These are phyloP conservation scores for Amblyteles armatorius DNA, from an alignment of 2,888 invertebrate species.

Conservation along the genomic window DNA sequence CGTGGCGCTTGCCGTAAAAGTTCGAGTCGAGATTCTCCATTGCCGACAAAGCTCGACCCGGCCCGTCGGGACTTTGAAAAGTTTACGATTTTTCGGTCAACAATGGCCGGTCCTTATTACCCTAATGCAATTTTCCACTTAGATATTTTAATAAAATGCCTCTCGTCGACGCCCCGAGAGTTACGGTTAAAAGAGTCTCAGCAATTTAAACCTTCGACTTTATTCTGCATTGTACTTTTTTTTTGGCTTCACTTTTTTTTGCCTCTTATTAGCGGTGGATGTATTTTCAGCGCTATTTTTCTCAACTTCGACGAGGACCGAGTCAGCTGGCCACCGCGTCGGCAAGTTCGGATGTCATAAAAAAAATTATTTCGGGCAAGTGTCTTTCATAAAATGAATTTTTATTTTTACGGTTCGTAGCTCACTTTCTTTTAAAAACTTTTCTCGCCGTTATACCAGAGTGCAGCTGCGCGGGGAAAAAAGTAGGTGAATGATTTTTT, in stretches of 20 bases:
- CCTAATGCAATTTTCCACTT: slow-evolving; percentile 80
- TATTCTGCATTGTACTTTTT: background rate
- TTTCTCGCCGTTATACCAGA: background rate
- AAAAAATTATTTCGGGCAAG: background rate
- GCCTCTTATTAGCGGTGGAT: background rate
- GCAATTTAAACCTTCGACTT: background rate
- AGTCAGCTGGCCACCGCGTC: background rate
- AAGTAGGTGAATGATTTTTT: background rate
- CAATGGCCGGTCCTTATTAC: slow-evolving; percentile 77
- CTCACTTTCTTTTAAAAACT: background rate
- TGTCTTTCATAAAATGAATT: background rate
- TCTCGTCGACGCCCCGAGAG: background rate
- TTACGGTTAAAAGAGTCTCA: background rate
- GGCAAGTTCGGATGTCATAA: background rate
- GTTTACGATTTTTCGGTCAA: slow-evolving; percentile 78
- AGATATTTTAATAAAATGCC: slow-evolving; percentile 71
- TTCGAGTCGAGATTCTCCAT: slow-evolving; percentile 72
- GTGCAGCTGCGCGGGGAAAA: background rate
- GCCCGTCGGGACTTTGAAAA: slow-evolving; percentile 56
- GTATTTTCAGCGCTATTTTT: background rate
- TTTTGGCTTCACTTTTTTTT: background rate
- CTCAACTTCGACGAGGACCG: background rate
- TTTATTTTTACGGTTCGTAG: background rate
- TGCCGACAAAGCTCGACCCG: slow-evolving; percentile 31
- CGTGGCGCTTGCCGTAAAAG: slow-evolving; percentile 69